A percentile compares a stretch with the other conserved stretches of the same genome.
phyloP scores from a whole-genome alignment of 2,888 invertebrate genomes.

The Germaria angustata region DNA sequence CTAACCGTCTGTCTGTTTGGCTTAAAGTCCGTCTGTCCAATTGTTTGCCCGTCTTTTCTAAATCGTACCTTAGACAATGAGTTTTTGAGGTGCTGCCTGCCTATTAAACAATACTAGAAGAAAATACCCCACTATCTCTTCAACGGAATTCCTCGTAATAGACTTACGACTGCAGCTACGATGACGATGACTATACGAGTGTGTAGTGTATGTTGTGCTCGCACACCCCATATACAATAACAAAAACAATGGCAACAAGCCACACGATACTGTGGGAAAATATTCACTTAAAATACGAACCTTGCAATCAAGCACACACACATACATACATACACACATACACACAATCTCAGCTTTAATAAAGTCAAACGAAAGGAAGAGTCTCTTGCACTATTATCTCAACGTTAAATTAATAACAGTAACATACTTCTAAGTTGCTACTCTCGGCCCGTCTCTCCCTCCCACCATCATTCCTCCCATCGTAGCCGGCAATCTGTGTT shows the following conservation, averaged over 20 bases:
- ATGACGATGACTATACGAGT: too few species aligned
- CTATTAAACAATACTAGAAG: conserved; percentile 42
- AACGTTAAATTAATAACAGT: conserved; percentile 71
- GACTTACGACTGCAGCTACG: conserved; percentile 43
- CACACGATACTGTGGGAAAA: conserved; percentile 67
- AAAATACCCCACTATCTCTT: conserved; percentile 49
- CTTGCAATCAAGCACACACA: conserved; percentile 22
- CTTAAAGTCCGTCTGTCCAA: conserved; percentile 14
- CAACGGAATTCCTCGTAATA: conserved; percentile 56
- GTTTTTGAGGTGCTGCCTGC: conserved; percentile 63
- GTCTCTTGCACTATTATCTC: conserved; percentile 70
- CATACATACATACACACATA: neutral
- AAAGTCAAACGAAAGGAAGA: conserved; percentile 79
- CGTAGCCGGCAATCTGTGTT: conserved; percentile 26
- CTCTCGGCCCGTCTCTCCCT: conserved; percentile 9
- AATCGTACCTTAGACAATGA: conserved; percentile 60
- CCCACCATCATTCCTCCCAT: neutral
- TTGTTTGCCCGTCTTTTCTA: conserved; percentile 36
- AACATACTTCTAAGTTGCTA: conserved; percentile 53
- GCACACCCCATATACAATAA: conserved; percentile 63
- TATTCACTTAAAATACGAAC: conserved; percentile 67
- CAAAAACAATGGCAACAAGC: conserved; percentile 43
- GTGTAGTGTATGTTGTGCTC: conserved; percentile 52
- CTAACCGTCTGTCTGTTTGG: neutral
- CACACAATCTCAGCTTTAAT: conserved; percentile 25